Base-by-base conservation (phyloP, 2,797 vertebrate genomes). In the Macroramphosus scolopax region DNA sequence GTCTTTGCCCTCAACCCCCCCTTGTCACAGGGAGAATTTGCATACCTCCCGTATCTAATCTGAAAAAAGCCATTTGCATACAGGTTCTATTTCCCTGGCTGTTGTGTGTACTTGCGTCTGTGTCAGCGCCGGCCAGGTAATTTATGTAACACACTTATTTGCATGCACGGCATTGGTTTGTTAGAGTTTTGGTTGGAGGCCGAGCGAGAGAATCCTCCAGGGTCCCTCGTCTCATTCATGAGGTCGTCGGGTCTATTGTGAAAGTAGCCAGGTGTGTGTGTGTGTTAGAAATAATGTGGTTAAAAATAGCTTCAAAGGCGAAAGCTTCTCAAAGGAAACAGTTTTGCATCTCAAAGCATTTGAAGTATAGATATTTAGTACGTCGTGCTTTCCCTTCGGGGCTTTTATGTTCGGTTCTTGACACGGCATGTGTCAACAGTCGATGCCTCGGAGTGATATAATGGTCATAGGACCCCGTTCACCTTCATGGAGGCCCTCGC, bases 61-160 rank as follows among this genome's bases (percentile, higher is more conserved):
- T 83, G 66, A 80, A 85, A 80, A 60, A 42, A 43, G n/a, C 30
- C 31, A 81, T 88, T 89, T 90, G 83, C 87, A 85, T 88, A 65
- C 70, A 72, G 75, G 65, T 82, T 86, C 63, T 75, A 61, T 84
- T 83, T 84, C 58, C 78, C 63, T 52, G 51, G 61, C 60, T 71
- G 62, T 74, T 75, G 72, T 76, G 60, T 80, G 63, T 32, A 60
- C 77, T 68, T 57, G 60, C 53, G 18, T 64, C 17, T 12, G 42
- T 73, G 63, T 73, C 71, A 37, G 59, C 70, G 52, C 48, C 42
- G 70, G 63, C 54, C 66, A 68, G 68, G 71, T 81, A 70, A 79
- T 85, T 81, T 70, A 71, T 77, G 69, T 43, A 69, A 67, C 57
- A 48, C 51, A 20, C 36, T 54, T 30, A 78, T 88, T 89, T 88